Base-by-base conservation (phyloP, 2,888 invertebrate genomes). In the Calliphora vomitoria region DNA sequence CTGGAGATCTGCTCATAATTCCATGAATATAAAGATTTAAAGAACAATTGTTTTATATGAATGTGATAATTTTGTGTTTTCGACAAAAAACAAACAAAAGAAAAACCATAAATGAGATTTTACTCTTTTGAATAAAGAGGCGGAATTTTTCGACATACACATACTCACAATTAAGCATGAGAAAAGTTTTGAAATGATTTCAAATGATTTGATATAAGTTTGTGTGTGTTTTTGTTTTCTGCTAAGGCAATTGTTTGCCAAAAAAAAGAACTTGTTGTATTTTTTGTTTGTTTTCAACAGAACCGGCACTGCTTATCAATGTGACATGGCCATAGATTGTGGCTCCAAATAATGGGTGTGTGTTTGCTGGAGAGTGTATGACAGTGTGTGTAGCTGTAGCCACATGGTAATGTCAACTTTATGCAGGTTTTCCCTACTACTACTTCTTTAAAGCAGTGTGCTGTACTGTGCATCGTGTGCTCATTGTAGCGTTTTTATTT, bases 381-480 rank as follows among this genome's bases (percentile, higher is more conserved):
- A 2, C 25, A 25, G 25, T 25, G 76, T 82, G 78, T 85, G 74
- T 86, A 64, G 25, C n/a, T 84, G 58, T 78, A 78, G 86, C 78
- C 71, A 72, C 88, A 85, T 66, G 44, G 86, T 88, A 89, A 89
- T 91, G 91, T 92, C 91, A 91, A 90, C 89, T 89, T 90, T 91
- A 90, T 91, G 92, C 89, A 90, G 88, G 89, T 85, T 90, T 90
- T 82, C 82, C 88, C 89, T 85, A 74, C 15, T 76, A 20, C 89
- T 85, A 72, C 13, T 76, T 47, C 58, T 20, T 50, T 68, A 5
- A 41, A 38, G 15, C 13, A 38, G 6, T 20, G 25, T 41, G 11
- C 20, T 25, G 15, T 71, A 8, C 53, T 11, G 66, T 66, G 79
- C 83, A 85, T 89, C 84, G 74, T 89, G 89, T 76, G 89, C 80